These are phyloP conservation scores for Penaeus vannamei DNA, from an alignment of 1,140 invertebrate species.

Conservation along the genomic window DNA sequence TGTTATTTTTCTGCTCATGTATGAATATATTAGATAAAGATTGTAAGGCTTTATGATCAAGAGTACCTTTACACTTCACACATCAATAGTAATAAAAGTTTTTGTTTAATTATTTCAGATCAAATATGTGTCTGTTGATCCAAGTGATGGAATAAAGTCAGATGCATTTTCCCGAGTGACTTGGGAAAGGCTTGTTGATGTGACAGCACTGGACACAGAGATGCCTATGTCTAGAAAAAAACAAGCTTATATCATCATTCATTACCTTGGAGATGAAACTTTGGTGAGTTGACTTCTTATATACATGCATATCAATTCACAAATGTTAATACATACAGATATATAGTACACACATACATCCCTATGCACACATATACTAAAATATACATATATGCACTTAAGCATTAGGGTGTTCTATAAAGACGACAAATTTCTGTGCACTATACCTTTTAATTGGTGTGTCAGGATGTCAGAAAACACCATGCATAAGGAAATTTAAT, in stretches of 20 bases:
- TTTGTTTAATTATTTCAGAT: constrained; percentile 1
- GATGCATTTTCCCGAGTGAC: constrained; percentile 49
- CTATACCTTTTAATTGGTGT: no score
- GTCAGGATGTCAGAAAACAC: no score
- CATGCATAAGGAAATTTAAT: no score
- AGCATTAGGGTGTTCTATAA: no score
- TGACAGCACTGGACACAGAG: not conserved
- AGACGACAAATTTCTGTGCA: no score
- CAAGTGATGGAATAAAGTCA: constrained; percentile 45
- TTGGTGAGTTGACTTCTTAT: constrained; percentile 19
- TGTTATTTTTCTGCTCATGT: not conserved
- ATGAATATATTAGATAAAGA: not conserved
- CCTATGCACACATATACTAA: no score
- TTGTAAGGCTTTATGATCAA: not conserved
- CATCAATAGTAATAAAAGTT: no score
- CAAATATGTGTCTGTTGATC: constrained; percentile 45
- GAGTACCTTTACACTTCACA: not conserved
- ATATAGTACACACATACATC: no score
- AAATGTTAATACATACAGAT: no score
- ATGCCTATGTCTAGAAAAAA: constrained; percentile 26
- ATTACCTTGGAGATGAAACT: constrained; percentile 54
- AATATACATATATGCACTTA: no score
- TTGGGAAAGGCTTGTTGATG: constrained; percentile 43
- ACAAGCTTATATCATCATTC: constrained; percentile 42
- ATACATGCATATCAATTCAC: no score